Conservation (phyloP, 2,888 invertebrate genomes). For the Tipula vernalis region DNA sequence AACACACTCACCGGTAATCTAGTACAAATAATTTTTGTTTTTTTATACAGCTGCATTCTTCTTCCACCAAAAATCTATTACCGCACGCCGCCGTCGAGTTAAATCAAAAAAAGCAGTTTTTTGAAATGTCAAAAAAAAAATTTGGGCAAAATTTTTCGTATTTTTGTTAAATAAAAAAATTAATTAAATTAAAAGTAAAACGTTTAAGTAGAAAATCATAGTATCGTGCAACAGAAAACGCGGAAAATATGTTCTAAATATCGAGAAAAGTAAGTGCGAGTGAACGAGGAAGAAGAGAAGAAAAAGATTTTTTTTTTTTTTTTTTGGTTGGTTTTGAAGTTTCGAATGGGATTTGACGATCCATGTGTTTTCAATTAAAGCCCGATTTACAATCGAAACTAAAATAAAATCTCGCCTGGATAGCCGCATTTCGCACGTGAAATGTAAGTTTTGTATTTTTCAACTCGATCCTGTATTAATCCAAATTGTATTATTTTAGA, state of each 20-base stretch:
- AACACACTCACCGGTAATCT: not conserved
- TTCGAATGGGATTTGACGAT: conserved; percentile 4
- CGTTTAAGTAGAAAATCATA: not conserved
- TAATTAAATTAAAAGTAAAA: not conserved
- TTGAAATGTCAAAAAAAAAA: not conserved
- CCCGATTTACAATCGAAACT: not conserved
- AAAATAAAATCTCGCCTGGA: not conserved
- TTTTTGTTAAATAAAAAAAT: not conserved
- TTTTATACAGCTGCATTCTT: not conserved
- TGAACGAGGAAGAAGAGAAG: not conserved
- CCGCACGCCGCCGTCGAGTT: not conserved
- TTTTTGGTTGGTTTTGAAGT: not conserved
- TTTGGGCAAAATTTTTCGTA: not conserved
- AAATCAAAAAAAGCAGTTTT: not conserved
- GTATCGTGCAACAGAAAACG: not conserved
- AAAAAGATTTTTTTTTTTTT: not conserved
- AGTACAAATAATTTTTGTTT: not conserved
- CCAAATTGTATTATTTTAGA: not conserved
- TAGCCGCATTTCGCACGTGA: not conserved
- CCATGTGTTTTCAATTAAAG: conserved; percentile 4
- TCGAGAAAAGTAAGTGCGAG: not conserved
- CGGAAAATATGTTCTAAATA: not conserved
- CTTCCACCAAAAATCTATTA: not conserved
- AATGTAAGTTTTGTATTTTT: not conserved
- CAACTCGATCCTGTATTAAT: not conserved